These are phyloP conservation scores for Microcebus lehilahytsara DNA, from an alignment of 2,113 vertebrate species.

Conservation along the genomic window DNA sequence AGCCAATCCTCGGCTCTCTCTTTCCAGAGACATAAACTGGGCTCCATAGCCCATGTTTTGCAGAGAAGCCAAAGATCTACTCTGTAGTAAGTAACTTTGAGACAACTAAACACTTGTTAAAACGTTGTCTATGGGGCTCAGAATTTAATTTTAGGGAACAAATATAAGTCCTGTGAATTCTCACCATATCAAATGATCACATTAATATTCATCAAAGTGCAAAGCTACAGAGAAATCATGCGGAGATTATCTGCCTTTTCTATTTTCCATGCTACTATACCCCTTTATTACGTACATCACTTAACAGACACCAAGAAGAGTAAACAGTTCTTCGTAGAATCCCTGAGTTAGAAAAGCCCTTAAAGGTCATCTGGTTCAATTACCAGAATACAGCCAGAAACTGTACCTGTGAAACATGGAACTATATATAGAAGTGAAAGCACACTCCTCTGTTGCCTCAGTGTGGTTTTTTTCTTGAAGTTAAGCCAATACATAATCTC, in stretches of 20 bases:
- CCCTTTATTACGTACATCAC: neutral
- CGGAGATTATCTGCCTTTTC: neutral
- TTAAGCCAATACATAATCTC: neutral
- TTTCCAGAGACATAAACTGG: neutral
- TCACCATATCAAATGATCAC: neutral
- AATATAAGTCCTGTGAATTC: neutral
- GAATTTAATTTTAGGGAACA: neutral
- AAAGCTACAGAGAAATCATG: neutral
- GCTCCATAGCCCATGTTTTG: neutral
- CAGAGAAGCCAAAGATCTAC: neutral
- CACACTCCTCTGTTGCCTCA: neutral
- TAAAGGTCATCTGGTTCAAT: slow-evolving; percentile 17
- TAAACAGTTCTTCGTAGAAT: neutral
- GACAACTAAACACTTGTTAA: neutral
- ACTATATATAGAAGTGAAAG: neutral
- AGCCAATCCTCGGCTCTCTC: neutral
- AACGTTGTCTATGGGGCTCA: neutral
- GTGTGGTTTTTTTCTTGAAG: neutral
- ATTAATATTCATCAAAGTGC: neutral
- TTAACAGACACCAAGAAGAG: neutral
- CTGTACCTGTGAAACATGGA: neutral
- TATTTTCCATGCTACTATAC: neutral
- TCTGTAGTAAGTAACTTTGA: neutral
- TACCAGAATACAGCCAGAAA: neutral
- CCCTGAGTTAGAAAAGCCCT: neutral